Evolutionary conservation across 2,888 invertebrate genomes (phyloP), one percentile per base, ranked within the genome.

Genomic region (Amblyjoppa proteus): DNA sequence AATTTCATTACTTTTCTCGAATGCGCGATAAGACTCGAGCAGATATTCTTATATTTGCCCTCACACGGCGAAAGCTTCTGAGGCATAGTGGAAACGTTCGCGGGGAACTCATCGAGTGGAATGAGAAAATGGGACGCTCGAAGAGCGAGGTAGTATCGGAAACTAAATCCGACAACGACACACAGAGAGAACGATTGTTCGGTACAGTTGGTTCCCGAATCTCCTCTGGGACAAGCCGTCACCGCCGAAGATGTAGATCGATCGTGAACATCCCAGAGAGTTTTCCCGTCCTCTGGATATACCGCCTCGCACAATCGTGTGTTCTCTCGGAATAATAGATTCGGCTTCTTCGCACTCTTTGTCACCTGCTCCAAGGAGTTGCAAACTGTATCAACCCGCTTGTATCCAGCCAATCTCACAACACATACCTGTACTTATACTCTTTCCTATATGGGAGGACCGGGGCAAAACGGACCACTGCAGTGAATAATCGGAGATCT

Each of bases 161-260:
- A 83, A 86, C 81, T 77, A 78, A 77, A 81, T 75, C 58, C 73
- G 81, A 76, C 77, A 86, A 83, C 77, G 81, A 69, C 49, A 61
- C n/a, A 64, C 31, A 34, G 64, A 56, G 28, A 69, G 73, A 41
- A 77, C 77, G 74, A 86, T 83, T 86, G 83, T 85, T 77, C 76
- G 83, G 76, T 83, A 77, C 77, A 69, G 80, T 83, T 80, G 76
- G 79, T 64, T 45, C 73, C 66, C 70, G 66, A 64, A 74, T 56
- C 69, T 86, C 83, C 86, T 81, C 53, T 6, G 86, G 86, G 86
- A 86, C 61, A 25, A 34, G 16, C 69, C 71, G 77, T 82, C 80
- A 38, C 56, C 77, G 64, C 53, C 81, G 77, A 83, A 81, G 81
- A 74, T 81, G 77, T 83, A 86, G 86, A 86, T 83, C 86, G 83